Evolutionary conservation across 2,797 vertebrate genomes (phyloP).

Genomic region (Acanthurus tractus): DNA sequence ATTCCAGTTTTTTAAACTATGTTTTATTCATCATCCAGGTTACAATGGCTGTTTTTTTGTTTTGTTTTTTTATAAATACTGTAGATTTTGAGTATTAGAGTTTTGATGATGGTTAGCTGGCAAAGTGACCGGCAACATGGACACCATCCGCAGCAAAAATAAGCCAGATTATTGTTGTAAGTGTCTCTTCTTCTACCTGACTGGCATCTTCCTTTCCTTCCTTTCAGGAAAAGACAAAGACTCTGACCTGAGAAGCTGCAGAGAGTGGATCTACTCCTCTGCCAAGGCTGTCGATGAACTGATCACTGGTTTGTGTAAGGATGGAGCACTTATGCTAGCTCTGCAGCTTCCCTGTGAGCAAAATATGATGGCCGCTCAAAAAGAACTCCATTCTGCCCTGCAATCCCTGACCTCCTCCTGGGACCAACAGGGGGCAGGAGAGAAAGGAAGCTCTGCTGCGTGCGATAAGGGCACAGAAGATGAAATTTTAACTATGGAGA

Average conservation of each 20-base stretch:
- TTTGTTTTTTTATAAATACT: neutral
- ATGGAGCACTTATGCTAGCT: neutral
- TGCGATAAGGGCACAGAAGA: slow-evolving; percentile 55
- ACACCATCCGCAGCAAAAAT: neutral
- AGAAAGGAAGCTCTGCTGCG: slow-evolving; percentile 24
- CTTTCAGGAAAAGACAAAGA: slow-evolving; percentile 72
- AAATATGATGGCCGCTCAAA: slow-evolving; percentile 55
- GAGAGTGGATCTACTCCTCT: slow-evolving; percentile 79
- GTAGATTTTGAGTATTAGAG: neutral
- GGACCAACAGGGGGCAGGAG: slow-evolving; percentile 50
- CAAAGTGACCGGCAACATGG: neutral
- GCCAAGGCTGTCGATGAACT: slow-evolving; percentile 77
- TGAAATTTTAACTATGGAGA: slow-evolving; percentile 37
- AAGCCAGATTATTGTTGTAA: neutral
- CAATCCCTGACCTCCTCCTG: slow-evolving; percentile 79
- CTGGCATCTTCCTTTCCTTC: neutral
- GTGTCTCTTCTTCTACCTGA: slow-evolving; percentile 1
- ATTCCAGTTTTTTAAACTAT: neutral
- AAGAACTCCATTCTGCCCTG: slow-evolving; percentile 83
- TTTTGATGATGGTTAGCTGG: neutral
- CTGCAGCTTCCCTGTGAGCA: slow-evolving; percentile 63
- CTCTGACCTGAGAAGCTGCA: slow-evolving; percentile 58
- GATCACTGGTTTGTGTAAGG: slow-evolving; percentile 62
- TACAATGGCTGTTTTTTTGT: neutral
- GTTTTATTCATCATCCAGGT: neutral